Evolutionary conservation across 2,888 invertebrate species (phyloP).

Genomic region (Cosmorhoe ocellata): DNA sequence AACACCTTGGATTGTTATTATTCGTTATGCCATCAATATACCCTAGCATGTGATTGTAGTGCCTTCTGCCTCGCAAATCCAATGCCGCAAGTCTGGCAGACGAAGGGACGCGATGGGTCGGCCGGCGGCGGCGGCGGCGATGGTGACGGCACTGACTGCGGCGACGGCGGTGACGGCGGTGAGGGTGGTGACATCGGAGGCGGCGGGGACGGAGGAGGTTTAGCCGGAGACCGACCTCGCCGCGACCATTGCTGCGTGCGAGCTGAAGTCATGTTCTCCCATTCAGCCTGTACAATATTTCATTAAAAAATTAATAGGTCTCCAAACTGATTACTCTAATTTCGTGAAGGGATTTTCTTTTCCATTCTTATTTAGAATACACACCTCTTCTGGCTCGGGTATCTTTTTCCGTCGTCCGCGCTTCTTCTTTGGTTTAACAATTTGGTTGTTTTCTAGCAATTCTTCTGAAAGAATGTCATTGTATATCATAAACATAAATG

Average conservation of each 20-base stretch:
- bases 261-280: slow-evolving; percentile 79
- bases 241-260: slow-evolving; percentile 79
- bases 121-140: slow-evolving; percentile 59
- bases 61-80: slow-evolving; percentile 93
- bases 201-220: slow-evolving; percentile 51
- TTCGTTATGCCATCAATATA: slow-evolving; percentile 39
- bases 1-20: no score
- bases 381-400: slow-evolving; percentile 64
- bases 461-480: slow-evolving; percentile 55
- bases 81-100: slow-evolving; percentile 85
- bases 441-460: slow-evolving; percentile 58
- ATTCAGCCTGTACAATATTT: slow-evolving; percentile 54
- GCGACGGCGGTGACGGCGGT: slow-evolving; percentile 43
- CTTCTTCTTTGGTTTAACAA: slow-evolving; percentile 74
- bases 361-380: not conserved
- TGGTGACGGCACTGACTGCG: slow-evolving; percentile 42
- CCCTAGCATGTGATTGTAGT: slow-evolving; percentile 87
- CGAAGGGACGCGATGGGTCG: slow-evolving; percentile 90
- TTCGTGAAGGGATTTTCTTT: no score
- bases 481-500: no score
- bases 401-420: slow-evolving; percentile 74
- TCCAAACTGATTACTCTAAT: no score
- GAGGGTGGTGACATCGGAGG: slow-evolving; percentile 45
- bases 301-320: not conserved
- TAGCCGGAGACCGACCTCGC: slow-evolving; percentile 48